A percentile compares a stretch with the other conserved stretches of the same genome.
Evolutionary conservation across 1,140 invertebrate species (phyloP).

Genomic region (Oppia nitens): DNA sequence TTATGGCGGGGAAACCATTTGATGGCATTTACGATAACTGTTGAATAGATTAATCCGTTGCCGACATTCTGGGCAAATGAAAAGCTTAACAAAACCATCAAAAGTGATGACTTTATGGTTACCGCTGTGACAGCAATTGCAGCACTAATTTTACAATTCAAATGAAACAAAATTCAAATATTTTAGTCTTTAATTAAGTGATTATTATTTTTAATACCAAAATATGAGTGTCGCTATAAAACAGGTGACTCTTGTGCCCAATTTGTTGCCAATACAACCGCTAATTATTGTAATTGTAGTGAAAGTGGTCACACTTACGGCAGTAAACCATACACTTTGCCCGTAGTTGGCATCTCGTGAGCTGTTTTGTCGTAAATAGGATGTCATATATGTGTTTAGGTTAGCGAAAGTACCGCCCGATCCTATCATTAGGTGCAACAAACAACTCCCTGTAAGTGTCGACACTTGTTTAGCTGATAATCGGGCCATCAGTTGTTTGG

Average conservation of each 20-base stretch:
- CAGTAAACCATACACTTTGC: conserved; percentile 13
- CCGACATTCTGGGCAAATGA: conserved; percentile 7
- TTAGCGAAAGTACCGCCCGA: conserved; percentile 5
- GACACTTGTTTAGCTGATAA: not conserved
- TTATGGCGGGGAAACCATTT: conserved; percentile 32
- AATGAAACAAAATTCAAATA: no score
- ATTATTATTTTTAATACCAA: no score
- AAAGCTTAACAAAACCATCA: not conserved
- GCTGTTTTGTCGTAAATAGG: conserved; percentile 14
- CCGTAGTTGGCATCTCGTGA: conserved; percentile 15
- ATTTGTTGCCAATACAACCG: conserved; percentile 4
- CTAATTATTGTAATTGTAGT: conserved; percentile 8
- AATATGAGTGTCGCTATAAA: not conserved
- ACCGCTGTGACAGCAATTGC: not conserved
- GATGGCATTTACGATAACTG: conserved; percentile 3
- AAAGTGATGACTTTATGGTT: not conserved
- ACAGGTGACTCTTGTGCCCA: not conserved
- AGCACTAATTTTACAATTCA: not conserved
- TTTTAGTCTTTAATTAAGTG: no score
- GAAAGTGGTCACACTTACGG: conserved; percentile 1
- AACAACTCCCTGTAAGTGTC: not conserved
- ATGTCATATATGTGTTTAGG: conserved; percentile 16
- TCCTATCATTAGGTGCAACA: conserved; percentile 5
- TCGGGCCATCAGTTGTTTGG: no score
- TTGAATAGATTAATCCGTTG: conserved; percentile 8